Percentiles rank a stretch among this genome's conserved stretches.
Conservation (phyloP, 1,140 invertebrate species). For the Lepidurus arcticus region DNA sequence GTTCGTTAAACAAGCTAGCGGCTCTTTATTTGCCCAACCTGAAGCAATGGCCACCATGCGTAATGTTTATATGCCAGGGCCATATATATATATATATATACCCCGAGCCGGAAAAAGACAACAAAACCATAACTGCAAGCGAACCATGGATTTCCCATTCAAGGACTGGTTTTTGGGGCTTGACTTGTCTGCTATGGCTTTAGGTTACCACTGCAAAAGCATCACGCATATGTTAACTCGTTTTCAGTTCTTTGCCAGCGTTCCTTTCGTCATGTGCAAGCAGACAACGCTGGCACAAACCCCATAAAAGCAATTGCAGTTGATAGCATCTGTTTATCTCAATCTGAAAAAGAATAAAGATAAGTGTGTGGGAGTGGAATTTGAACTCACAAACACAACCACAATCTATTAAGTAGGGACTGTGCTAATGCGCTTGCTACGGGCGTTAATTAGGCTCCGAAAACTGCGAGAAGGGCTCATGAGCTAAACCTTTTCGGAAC, state of each 20-base stretch:
- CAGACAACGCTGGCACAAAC: neutral
- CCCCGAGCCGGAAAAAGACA: neutral
- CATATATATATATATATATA: neutral
- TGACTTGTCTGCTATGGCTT: neutral
- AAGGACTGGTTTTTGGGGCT: slow-evolving; percentile 14
- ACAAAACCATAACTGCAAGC: slow-evolving; percentile 9
- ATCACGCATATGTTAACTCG: neutral
- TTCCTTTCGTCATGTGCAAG: neutral
- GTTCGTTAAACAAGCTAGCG: slow-evolving; percentile 8
- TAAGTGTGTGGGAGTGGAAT: neutral
- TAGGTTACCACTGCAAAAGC: slow-evolving; percentile 21
- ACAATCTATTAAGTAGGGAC: too few relatives aligned
- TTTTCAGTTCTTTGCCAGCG: neutral
- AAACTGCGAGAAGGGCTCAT: too few relatives aligned
- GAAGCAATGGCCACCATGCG: neutral
- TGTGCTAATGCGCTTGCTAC: too few relatives aligned
- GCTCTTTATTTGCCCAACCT: slow-evolving; percentile 16
- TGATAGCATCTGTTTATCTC: neutral
- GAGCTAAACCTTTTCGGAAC: neutral
- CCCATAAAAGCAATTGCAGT: neutral
- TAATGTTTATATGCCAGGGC: neutral
- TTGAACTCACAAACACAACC: neutral
- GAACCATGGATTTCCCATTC: slow-evolving; percentile 8
- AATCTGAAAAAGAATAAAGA: neutral
- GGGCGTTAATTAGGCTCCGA: too few relatives aligned